Evolutionary conservation across 2,797 vertebrate species (phyloP), one percentile per base, ranked within the genome.

Genomic region (Margarornis squamiger): DNA sequence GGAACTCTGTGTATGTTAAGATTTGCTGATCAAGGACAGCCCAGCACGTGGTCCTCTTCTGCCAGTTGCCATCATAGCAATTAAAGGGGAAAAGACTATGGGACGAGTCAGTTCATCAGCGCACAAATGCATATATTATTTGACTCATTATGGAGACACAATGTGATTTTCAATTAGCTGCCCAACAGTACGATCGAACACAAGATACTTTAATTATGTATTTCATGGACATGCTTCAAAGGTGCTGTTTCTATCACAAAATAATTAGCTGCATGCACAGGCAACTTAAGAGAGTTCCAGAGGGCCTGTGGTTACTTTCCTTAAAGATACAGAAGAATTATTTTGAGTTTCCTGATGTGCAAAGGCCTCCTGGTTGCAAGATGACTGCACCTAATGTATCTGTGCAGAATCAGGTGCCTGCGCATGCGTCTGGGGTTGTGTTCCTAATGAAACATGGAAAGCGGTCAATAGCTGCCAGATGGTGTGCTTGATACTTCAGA

Each of bases 141-240:
- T 93, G 73, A 92, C 88, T 96, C 92, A 89, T 95, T 96, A 95
- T 66, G 74, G 49, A 95, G 94, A 84, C 55, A 94, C 90, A 96
- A 90, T 45, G 71, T 93, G 96, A 92, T 96, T 95, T 97, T 96
- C 93, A 93, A 92, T 96, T 96, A 96, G 88, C 73, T 95, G 91
- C 92, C 94, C 87, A 92, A 89, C 0, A 2, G 81, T 68, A 92
- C 34, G 65, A 97, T 91, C 0, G 46, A 96, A 95, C 85, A 83
- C 48, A 79, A 89, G 77, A 94, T 55, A 78, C 70, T 96, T 97
- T 96, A 97, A 96, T 97, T 96, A 96, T 88, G 75, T 91, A 88
- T 93, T 93, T 96, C 82, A 87, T 71, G 75, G 91, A 83, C 87
- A 85, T 88, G 93, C 92, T 97, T 97, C 96, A 95, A 96, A 97